Conservation (phyloP, 2,888 invertebrate species). For the Ptychoptera contaminata region DNA sequence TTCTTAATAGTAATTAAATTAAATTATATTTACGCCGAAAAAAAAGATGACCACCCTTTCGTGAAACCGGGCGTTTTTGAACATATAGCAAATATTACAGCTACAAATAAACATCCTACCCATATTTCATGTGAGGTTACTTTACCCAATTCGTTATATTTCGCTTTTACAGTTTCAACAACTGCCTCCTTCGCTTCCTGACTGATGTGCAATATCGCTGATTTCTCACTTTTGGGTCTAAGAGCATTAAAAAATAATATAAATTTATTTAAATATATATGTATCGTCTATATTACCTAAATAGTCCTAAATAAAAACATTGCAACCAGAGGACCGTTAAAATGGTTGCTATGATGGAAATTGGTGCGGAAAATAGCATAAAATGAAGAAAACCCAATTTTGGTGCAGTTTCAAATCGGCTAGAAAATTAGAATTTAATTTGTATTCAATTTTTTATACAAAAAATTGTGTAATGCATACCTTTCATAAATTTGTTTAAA, state of each 20-base stretch:
- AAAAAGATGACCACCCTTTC: conserved; percentile 57
- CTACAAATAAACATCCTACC: conserved; percentile 39
- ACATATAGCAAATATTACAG: conserved; percentile 65
- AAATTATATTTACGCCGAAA: conserved; percentile 37
- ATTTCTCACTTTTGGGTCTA: background rate
- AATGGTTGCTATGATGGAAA: conserved; percentile 54
- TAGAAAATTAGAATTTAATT: conserved; percentile 20
- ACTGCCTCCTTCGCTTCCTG: conserved; percentile 30
- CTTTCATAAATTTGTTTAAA: conserved; percentile 53
- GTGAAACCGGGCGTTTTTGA: conserved; percentile 70
- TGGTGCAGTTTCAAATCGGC: conserved; percentile 36
- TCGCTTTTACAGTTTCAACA: conserved; percentile 47
- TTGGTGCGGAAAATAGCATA: conserved; percentile 63
- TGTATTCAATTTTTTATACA: background rate
- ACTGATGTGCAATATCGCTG: background rate
- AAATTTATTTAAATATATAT: no score
- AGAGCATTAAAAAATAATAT: no score
- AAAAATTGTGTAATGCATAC: background rate
- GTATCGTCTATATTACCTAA: background rate
- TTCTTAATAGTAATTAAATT: conserved; percentile 17
- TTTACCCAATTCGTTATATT: conserved; percentile 53
- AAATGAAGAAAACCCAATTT: conserved; percentile 59
- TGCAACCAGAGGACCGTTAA: conserved; percentile 57
- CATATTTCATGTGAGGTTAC: conserved; percentile 54
- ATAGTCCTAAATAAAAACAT: conserved; percentile 49